Percentiles rank a stretch among this genome's conserved stretches.
Evolutionary conservation across 2,888 invertebrate species (phyloP).

Genomic region (Drosophila ustulata): DNA sequence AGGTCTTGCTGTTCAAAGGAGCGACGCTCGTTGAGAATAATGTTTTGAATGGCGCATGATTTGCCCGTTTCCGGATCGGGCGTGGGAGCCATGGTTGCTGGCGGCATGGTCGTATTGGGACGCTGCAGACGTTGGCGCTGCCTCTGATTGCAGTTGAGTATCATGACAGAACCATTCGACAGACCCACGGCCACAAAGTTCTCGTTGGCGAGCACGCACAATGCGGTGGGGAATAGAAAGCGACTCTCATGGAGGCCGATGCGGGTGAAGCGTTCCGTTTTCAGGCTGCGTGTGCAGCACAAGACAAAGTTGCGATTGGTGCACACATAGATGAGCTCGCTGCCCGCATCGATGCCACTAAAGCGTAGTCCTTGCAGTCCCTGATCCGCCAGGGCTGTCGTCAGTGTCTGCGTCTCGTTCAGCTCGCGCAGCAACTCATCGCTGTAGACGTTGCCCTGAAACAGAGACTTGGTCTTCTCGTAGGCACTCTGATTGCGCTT

Average conservation of each 20-base stretch:
- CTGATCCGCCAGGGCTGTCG: slow-evolving; percentile 49
- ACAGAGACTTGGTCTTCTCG: slow-evolving; percentile 83
- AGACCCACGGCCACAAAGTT: slow-evolving; percentile 82
- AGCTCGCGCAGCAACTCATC: slow-evolving; percentile 83
- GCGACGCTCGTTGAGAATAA: slow-evolving; percentile 82
- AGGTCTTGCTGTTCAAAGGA: slow-evolving; percentile 52
- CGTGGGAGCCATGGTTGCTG: slow-evolving; percentile 13
- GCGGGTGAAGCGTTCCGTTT: slow-evolving; percentile 78
- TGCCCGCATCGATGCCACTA: slow-evolving; percentile 80
- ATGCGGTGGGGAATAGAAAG: slow-evolving; percentile 82
- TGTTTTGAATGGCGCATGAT: slow-evolving; percentile 85
- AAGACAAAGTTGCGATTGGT: slow-evolving; percentile 84
- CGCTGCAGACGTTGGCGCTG: slow-evolving; percentile 47
- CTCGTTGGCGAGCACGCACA: slow-evolving; percentile 81
- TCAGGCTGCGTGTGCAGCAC: slow-evolving; percentile 82
- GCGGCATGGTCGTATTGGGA: slow-evolving; percentile 40
- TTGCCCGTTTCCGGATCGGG: slow-evolving; percentile 75
- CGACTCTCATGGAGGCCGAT: slow-evolving; percentile 81
- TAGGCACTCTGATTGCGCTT: slow-evolving; percentile 75
- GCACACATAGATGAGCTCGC: slow-evolving; percentile 81
- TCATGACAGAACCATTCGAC: slow-evolving; percentile 84
- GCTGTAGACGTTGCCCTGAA: slow-evolving; percentile 84
- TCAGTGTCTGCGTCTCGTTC: slow-evolving; percentile 67
- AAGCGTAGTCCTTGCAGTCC: slow-evolving; percentile 82
- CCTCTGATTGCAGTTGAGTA: slow-evolving; percentile 80